Evolutionary conservation across 2,888 invertebrate genomes (phyloP), one percentile per base, ranked within the genome.

Genomic region (Eupeodes latifasciatus): DNA sequence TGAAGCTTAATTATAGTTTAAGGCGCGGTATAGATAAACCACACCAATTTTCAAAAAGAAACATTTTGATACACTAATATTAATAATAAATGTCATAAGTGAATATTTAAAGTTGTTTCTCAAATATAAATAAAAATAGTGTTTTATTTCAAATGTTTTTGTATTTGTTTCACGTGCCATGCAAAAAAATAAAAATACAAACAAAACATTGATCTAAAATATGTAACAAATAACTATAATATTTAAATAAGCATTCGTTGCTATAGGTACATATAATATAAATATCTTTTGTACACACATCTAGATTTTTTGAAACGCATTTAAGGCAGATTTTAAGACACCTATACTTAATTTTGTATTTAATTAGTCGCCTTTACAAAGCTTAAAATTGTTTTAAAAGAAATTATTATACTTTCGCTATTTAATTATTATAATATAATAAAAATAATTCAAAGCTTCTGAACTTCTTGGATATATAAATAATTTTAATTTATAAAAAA

Each of bases 251-350:
- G 36, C 51, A 10, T 27, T 27, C 27, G 40, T 27, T 61, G 27
- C 19, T 11, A 47, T 36, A 27, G 27, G 3, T 27, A 27, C 27
- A 27, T 27, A 27, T 27, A 27, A 27, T 27, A 27, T 27, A 27
- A 27, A 27, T 27, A 27, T 27, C 27, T 40, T 14, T 61, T 53
- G 49, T 67, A 86, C 76, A 87, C 79, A 87, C 86, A 87, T 87
- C 72, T 72, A 87, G 79, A 87, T 71, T 40, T 40, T 61, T n/a
- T 64, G 61, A 87, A 87, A 87, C 79, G 76, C 79, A 76, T 83
- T 59, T 44, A 53, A 53, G 75, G 77, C 77, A 59, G 44, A 72
- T 67, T 59, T 61, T 64, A 53, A 80, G 66, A 76, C 66, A 55
- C 53, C 6, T 59, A 11, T 49, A 19, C 47, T 27, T 27, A 19